These are phyloP conservation scores for Neosilurus mollespiculum DNA, from an alignment of 2,797 vertebrate genomes.

Conservation along the genomic window DNA sequence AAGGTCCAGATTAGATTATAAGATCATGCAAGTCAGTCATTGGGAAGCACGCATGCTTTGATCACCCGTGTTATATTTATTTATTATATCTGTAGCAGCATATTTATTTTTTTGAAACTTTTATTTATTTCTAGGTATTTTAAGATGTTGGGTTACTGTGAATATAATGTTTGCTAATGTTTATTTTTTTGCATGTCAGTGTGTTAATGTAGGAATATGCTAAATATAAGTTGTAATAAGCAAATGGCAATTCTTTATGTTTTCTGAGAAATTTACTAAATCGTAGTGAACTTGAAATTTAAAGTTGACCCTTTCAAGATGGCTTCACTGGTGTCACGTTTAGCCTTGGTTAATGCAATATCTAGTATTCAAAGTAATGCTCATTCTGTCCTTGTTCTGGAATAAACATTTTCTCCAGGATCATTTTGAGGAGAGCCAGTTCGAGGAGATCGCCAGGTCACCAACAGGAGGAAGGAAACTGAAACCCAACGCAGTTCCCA, in stretches of 20 bases:
- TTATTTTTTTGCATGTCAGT: neutral
- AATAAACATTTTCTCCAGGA: conserved; percentile 62
- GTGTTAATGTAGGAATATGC: too few species aligned
- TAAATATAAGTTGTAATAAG: too few species aligned
- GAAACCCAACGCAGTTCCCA: conserved; percentile 81
- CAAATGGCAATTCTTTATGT: neutral
- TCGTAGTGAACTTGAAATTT: neutral
- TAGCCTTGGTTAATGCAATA: neutral
- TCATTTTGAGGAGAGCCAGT: conserved; percentile 81
- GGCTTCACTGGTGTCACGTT: neutral
- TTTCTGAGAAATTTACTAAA: neutral
- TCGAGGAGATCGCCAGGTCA: conserved; percentile 79
- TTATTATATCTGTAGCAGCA: too few species aligned
- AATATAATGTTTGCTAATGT: neutral
- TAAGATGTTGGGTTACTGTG: neutral
- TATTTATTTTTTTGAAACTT: neutral
- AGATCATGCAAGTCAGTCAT: neutral
- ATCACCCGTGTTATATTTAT: neutral
- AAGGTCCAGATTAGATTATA: neutral
- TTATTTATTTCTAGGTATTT: neutral
- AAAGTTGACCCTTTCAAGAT: neutral
- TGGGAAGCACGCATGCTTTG: neutral
- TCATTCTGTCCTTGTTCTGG: neutral
- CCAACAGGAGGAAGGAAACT: conserved; percentile 79
- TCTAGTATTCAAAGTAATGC: neutral